Conservation (phyloP, 2,113 vertebrate species). For the Aythya baeri region DNA sequence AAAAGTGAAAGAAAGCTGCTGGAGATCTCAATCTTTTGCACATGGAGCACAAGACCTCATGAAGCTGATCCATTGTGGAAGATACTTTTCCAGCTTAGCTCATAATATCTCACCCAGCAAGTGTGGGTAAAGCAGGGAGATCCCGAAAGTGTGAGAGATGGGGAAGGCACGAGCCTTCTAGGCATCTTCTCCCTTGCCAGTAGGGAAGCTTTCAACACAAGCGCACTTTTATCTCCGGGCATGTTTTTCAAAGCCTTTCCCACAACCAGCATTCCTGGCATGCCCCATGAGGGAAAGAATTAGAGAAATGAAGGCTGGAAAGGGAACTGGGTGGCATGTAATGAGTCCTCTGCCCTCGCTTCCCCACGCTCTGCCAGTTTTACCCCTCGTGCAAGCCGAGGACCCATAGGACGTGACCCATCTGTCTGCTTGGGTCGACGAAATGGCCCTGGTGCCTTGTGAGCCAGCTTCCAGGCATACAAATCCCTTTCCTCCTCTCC, state of each 20-base stretch:
- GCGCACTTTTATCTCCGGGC: slow-evolving; percentile 2
- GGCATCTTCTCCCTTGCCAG: background rate
- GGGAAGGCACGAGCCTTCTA: background rate
- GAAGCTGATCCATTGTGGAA: background rate
- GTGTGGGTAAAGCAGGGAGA: background rate
- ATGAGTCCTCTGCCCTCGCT: background rate
- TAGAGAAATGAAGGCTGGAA: slow-evolving; percentile 52
- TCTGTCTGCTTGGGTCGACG: background rate
- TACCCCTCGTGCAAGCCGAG: background rate
- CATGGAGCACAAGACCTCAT: background rate
- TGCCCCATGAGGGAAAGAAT: slow-evolving; percentile 36
- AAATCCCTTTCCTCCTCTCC: background rate
- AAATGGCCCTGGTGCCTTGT: background rate
- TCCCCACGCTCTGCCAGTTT: background rate
- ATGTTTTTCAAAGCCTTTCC: slow-evolving; percentile 16
- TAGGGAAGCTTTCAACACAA: slow-evolving; percentile 13
- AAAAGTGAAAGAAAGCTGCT: background rate
- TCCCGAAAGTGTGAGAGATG: background rate
- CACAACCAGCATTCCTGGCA: slow-evolving; percentile 32
- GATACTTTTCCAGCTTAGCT: background rate
- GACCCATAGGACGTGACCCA: background rate
- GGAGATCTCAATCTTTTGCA: background rate
- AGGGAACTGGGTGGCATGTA: background rate
- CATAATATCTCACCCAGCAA: background rate
- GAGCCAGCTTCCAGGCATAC: background rate